Conservation (phyloP, 2,888 invertebrate genomes). For the Mesodorylaimus sp. region DNA sequence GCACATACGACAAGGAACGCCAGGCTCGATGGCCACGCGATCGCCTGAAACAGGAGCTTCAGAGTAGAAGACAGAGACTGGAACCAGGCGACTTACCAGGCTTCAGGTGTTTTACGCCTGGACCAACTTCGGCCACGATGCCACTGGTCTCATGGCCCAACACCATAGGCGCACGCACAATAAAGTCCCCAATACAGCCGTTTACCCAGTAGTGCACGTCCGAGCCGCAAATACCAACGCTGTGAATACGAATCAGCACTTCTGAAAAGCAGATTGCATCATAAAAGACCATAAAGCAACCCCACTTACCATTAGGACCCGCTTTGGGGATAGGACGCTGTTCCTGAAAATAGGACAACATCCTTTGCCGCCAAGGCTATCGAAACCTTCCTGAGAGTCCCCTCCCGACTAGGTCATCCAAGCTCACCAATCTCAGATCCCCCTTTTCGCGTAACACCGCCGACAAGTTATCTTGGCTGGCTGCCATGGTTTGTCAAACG, state of each 20-base stretch:
- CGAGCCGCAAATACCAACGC: constrained; percentile 83
- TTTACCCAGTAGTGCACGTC: constrained; percentile 77
- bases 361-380: no score
- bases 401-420: no score
- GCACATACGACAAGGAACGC: constrained; percentile 60
- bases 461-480: no score
- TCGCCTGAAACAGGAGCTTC: constrained; percentile 43
- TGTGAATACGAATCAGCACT: constrained; percentile 66
- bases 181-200: constrained; percentile 67
- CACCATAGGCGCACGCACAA: constrained; percentile 69
- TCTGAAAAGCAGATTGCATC: constrained; percentile 35
- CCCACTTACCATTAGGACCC: neutral
- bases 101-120: constrained; percentile 38
- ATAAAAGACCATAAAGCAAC: no score
- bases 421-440: no score
- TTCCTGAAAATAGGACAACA: no score
- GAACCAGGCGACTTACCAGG: constrained; percentile 35
- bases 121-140: constrained; percentile 47
- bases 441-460: no score
- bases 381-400: no score
- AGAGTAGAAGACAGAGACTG: neutral
- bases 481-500: no score
- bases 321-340: neutral
- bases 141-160: constrained; percentile 73
- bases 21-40: constrained; percentile 70